Conservation (phyloP, 2,888 invertebrate species). For the Cecidostiba fungosa region DNA sequence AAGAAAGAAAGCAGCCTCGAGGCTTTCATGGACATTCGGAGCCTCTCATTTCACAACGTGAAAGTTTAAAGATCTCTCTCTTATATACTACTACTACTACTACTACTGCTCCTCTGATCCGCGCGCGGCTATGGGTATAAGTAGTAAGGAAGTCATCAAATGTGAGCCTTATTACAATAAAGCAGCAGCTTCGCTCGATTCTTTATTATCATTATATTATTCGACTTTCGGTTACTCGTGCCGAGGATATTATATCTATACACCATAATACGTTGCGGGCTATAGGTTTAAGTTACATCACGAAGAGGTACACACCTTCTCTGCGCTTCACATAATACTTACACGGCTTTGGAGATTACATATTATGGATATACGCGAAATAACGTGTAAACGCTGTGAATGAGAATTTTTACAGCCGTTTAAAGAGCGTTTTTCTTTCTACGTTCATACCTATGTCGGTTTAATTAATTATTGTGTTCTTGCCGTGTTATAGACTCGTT, state of each 20-base stretch:
- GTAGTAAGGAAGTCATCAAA: conserved; percentile 60
- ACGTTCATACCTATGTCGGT: too few relatives aligned
- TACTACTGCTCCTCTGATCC: conserved; percentile 14
- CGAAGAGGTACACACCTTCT: background rate
- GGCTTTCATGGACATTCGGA: conserved; percentile 55
- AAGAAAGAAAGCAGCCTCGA: conserved; percentile 22
- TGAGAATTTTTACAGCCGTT: background rate
- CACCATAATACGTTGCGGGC: too few relatives aligned
- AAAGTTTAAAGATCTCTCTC: conserved; percentile 61
- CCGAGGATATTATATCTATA: background rate
- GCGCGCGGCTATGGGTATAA: background rate
- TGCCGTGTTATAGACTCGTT: too few relatives aligned
- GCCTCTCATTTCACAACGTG: conserved; percentile 61
- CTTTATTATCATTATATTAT: conserved; percentile 7
- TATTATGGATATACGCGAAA: too few relatives aligned
- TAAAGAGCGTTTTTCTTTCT: too few relatives aligned
- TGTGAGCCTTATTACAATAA: conserved; percentile 55
- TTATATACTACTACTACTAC: background rate
- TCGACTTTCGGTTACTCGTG: conserved; percentile 2
- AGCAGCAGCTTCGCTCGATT: background rate
- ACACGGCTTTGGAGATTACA: background rate
- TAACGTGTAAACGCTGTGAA: too few relatives aligned
- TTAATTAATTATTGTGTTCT: too few relatives aligned
- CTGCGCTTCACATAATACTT: background rate
- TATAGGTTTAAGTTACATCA: too few relatives aligned